Evolutionary conservation across 2,888 invertebrate genomes (phyloP).

Genomic region (Netelia virgata): DNA sequence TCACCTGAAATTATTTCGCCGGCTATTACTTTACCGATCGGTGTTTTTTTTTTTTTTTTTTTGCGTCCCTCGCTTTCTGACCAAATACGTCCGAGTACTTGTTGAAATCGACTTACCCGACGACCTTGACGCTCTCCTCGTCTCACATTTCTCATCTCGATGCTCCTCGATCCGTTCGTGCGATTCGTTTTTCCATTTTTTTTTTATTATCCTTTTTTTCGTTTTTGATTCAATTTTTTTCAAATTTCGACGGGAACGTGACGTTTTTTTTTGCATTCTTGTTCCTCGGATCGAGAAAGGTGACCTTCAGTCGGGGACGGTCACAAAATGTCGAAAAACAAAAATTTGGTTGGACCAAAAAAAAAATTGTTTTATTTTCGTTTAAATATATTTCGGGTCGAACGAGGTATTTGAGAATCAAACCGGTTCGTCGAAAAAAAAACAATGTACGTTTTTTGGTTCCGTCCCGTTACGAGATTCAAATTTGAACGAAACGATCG

Average conservation of each 20-base stretch:
- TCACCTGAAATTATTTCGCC: slow-evolving; percentile 13
- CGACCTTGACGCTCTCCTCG: slow-evolving; percentile 43
- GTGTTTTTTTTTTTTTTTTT: slow-evolving; percentile 6
- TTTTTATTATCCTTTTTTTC: not conserved
- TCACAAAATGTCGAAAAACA: not conserved
- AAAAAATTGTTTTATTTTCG: not conserved
- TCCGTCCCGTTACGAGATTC: too few species aligned
- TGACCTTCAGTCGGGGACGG: not conserved
- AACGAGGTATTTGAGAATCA: too few species aligned
- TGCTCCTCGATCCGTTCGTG: not conserved
- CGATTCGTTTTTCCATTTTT: not conserved
- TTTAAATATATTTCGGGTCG: too few species aligned
- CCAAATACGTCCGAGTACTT: not conserved
- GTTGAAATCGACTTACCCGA: slow-evolving; percentile 23
- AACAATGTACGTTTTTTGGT: too few species aligned
- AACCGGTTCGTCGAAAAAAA: not conserved
- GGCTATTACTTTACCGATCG: not conserved
- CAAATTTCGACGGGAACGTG: not conserved
- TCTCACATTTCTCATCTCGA: slow-evolving; percentile 9
- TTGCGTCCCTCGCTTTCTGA: slow-evolving; percentile 16
- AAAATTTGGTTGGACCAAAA: not conserved
- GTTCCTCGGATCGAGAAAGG: too few species aligned
- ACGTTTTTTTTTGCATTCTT: too few species aligned
- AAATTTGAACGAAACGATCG: too few species aligned
- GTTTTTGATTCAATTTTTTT: not conserved